Percentiles rank a stretch among this genome's conserved stretches.
phyloP scores from a whole-genome alignment of 2,797 vertebrate genomes.

The Bovichtus diacanthus region DNA sequence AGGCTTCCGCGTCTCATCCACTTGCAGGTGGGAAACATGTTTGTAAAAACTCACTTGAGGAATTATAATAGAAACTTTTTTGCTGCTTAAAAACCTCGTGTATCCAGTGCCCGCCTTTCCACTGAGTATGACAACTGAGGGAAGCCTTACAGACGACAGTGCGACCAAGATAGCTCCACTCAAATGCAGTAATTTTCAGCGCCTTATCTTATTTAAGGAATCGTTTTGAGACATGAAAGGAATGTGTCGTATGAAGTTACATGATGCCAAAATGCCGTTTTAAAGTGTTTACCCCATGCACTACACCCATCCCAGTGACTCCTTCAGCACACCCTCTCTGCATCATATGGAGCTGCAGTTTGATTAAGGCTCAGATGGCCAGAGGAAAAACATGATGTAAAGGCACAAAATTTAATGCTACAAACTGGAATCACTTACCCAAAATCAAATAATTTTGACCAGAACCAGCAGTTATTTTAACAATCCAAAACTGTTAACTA shows the following conservation, averaged over 20 bases:
- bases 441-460: slow-evolving; percentile 23
- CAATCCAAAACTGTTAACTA: slow-evolving; percentile 1
- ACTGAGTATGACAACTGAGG: slow-evolving; percentile 65
- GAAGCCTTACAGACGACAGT: slow-evolving; percentile 76
- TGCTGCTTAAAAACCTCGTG: slow-evolving; percentile 68
- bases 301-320: slow-evolving; percentile 39
- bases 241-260: slow-evolving; percentile 70
- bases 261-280: slow-evolving; percentile 82
- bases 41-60: slow-evolving; percentile 43
- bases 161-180: slow-evolving; percentile 52
- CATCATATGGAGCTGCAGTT: slow-evolving; percentile 37
- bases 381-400: slow-evolving; percentile 20
- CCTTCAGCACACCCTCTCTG: slow-evolving; percentile 38
- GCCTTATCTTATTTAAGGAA: slow-evolving; percentile 77
- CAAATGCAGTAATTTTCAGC: slow-evolving; percentile 75
- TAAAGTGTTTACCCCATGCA: slow-evolving; percentile 64
- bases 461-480: slow-evolving; percentile 4
- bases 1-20: slow-evolving; percentile 45
- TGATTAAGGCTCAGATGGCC: slow-evolving; percentile 10
- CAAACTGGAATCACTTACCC: neutral
- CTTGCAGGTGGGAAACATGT: slow-evolving; percentile 12
- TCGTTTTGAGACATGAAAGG: slow-evolving; percentile 59
- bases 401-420: slow-evolving; percentile 24
- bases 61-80: slow-evolving; percentile 35
- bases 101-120: slow-evolving; percentile 65